Evolutionary conservation across 53 echinoderm and acorn worm species (phyloP).

Genomic region (Apostichopus leukothele): DNA sequence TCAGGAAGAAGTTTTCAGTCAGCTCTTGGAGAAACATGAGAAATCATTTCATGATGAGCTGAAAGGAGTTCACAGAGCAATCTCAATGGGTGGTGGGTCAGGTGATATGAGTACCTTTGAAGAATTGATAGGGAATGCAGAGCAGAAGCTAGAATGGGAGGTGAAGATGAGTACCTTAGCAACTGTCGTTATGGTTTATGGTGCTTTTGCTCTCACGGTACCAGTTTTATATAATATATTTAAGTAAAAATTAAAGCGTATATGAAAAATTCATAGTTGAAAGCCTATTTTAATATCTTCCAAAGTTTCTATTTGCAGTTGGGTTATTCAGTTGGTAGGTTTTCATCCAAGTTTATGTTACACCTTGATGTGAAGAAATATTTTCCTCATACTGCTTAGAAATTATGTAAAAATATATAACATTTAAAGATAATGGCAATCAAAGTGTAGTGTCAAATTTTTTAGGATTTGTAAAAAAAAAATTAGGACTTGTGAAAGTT

Average conservation of each 20-base stretch:
- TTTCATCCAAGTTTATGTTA: too few relatives aligned
- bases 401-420: too few relatives aligned
- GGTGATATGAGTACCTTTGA: slow-evolving; percentile 66
- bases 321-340: too few relatives aligned
- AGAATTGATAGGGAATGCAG: slow-evolving; percentile 73
- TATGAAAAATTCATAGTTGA: neutral
- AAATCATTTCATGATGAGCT: slow-evolving; percentile 61
- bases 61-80: slow-evolving; percentile 58
- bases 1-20: slow-evolving; percentile 59
- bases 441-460: too few relatives aligned
- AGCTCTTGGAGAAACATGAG: slow-evolving; percentile 66
- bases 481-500: too few relatives aligned
- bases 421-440: too few relatives aligned
- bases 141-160: slow-evolving; percentile 95
- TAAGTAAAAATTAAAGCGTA: slow-evolving; percentile 52
- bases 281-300: too few relatives aligned
- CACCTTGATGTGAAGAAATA: too few relatives aligned
- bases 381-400: too few relatives aligned
- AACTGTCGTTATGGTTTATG: slow-evolving; percentile 94
- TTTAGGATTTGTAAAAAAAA: too few relatives aligned
- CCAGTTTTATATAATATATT: slow-evolving; percentile 97
- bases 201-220: slow-evolving; percentile 92
- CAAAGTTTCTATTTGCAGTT: too few relatives aligned
- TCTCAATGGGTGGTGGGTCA: slow-evolving; percentile 45
- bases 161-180: slow-evolving; percentile 95